Base-by-base conservation (phyloP, 2,888 invertebrate genomes). In the Brenthis daphne region DNA sequence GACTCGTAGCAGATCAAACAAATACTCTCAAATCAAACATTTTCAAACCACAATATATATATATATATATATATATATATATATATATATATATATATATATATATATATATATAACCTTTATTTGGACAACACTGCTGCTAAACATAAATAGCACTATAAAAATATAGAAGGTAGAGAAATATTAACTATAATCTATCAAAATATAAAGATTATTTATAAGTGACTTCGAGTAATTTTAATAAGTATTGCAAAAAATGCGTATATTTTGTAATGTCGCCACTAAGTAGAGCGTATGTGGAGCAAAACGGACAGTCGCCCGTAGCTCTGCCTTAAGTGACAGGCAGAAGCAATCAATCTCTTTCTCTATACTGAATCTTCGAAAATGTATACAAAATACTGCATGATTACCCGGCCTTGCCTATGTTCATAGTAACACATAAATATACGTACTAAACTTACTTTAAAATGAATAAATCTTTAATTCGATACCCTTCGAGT, bases 231-330 rank as follows among this genome's bases (percentile, higher is more conserved):
- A 43, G 11, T 43, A 43, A 54, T 16, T 63, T 63, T 63, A 67
- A 55, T 74, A 73, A 72, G 60, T 74, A 70, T 73, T 75, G 69
- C 70, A 69, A 76, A 80, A 85, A 84, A 84, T 85, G 80, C 79
- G 77, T 78, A 79, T 75, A 71, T 87, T 82, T 81, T 74, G 88
- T 83, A 89, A 89, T 85, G 82, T 85, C 84, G 74, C 73, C 75
- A 61, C 71, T 77, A 77, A 82, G 85, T 82, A 71, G 70, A 78
- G 78, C 76, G 85, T 88, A 90, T 88, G 84, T 90, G 85, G 90
- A 89, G 90, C 90, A 88, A 82, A 83, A 84, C 88, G 82, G 77
- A 81, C 77, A 72, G 77, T 77, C 79, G 74, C 77, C 76, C 77
- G 70, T 57, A 48, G 57, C 64, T 8, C 37, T 65, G 75, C 71